Conservation (phyloP, 2,113 vertebrate genomes). For the Aphelocoma coerulescens region DNA sequence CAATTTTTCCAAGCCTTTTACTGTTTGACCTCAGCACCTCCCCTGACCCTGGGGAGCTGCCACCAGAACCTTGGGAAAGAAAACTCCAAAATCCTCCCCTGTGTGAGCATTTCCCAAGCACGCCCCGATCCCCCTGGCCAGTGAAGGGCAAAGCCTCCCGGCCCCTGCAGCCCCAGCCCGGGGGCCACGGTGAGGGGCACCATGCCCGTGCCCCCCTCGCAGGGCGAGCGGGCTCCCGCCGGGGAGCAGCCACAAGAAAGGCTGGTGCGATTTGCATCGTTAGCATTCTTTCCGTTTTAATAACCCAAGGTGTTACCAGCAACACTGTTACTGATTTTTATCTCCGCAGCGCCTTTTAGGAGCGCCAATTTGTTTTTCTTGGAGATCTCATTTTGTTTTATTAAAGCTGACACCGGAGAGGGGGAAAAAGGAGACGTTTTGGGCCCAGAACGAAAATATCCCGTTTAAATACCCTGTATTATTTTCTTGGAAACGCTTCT, state of each 20-base stretch:
- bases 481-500: constrained; percentile 46
- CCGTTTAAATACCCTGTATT: background rate
- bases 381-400: constrained; percentile 44
- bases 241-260: constrained; percentile 42
- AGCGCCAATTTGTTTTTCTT: constrained; percentile 57
- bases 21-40: rapidly evolving
- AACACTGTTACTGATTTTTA: constrained; percentile 60
- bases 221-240: background rate
- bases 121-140: rapidly evolving
- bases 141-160: rapidly evolving
- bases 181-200: background rate
- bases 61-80: background rate
- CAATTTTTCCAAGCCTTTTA: background rate
- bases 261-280: constrained; percentile 28
- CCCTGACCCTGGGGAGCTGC: background rate
- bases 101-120: background rate
- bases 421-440: background rate
- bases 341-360: constrained; percentile 30
- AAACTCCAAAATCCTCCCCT: background rate
- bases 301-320: constrained; percentile 65
- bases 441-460: constrained; percentile 23
- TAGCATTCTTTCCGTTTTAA: constrained; percentile 61
- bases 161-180: background rate
- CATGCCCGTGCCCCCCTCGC: background rate
- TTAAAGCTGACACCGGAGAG: constrained; percentile 30